phyloP scores from a whole-genome alignment of 2,888 invertebrate genomes.

The Cheilosia variabilis region DNA sequence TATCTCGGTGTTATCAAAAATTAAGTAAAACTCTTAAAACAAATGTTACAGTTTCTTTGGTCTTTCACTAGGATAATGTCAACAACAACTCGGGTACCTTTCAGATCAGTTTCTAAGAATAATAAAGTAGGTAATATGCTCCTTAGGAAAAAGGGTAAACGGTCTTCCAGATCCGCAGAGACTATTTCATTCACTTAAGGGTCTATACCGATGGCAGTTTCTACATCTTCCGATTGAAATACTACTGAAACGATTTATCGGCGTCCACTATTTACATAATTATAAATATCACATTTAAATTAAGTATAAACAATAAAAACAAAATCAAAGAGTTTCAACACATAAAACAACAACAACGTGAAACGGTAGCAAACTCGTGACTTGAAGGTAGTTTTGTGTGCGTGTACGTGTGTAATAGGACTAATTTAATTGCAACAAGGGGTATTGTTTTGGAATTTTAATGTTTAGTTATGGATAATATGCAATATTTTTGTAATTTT shows the following conservation, averaged over 20 bases:
- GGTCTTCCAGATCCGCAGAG: too few relatives aligned
- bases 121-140: background rate
- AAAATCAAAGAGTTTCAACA: constrained; percentile 3
- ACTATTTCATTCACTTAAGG: background rate
- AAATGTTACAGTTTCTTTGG: constrained; percentile 18
- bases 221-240: background rate
- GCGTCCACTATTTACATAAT: constrained; percentile 11
- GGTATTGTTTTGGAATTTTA: constrained; percentile 17
- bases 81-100: constrained; percentile 1
- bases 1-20: background rate
- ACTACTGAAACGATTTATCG: background rate
- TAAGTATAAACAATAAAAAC: constrained; percentile 47
- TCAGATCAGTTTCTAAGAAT: constrained; percentile 11
- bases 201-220: constrained; percentile 3
- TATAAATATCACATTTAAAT: constrained; percentile 70
- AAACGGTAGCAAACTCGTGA: constrained; percentile 51
- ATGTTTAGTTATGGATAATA: constrained; percentile 54
- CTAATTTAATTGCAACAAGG: constrained; percentile 35
- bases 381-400: constrained; percentile 56
- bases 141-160: too few relatives aligned
- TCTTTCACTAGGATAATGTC: constrained; percentile 18
- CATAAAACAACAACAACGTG: constrained; percentile 26
- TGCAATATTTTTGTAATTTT: constrained; percentile 55
- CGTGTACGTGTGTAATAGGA: constrained; percentile 68
- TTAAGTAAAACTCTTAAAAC: background rate